Base-by-base conservation (phyloP, 2,888 invertebrate species). In the Tricholauxania praeusta region DNA sequence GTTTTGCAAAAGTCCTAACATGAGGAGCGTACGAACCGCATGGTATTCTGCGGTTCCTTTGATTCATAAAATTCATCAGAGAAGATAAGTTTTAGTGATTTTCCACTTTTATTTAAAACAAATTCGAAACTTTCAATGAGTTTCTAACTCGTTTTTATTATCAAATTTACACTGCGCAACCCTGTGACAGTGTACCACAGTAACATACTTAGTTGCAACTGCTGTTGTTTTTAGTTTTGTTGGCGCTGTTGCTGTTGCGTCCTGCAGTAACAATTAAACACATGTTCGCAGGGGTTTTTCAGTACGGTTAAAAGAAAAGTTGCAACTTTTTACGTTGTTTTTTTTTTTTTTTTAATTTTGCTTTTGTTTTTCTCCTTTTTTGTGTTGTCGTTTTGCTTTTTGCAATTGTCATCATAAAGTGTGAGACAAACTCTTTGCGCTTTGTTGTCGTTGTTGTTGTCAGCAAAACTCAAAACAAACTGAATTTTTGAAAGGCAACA, bases 261-360 rank as follows among this genome's bases (percentile, higher is more conserved):
- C 79, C 78, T 78, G 78, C 79, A 78, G 78, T 79, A 75, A 79
- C 78, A 79, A 79, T 79, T 79, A 79, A 79, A 79, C 79, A 78
- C 77, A 79, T 72, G 78, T 77, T 75, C 71, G 62, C 73, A 70
- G 65, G 60, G 60, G 53, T 72, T 72, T 60, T 67, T 47, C 59
- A 53, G 19, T 7, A 60, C 17, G 32, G 48, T 47, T 64, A 28
- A 12, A 49, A 14, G 12, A 69, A 73, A 73, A 74, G 62, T 74
- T 72, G 63, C 62, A 74, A 74, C 64, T 55, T 74, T 75, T 75
- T 72, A 67, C 55, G 22, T 57, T 55, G 70, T 59, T 15, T 57
- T 53, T 69, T 55, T 48, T 12, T 62, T 71, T 49, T 59, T 69
- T 19, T 8, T 47, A 19, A 55, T 57, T 19, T 47, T 49, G 47